Evolutionary conservation across 2,888 invertebrate genomes (phyloP), one percentile per base, ranked within the genome.

Genomic region (Lycophotia porphyrea): DNA sequence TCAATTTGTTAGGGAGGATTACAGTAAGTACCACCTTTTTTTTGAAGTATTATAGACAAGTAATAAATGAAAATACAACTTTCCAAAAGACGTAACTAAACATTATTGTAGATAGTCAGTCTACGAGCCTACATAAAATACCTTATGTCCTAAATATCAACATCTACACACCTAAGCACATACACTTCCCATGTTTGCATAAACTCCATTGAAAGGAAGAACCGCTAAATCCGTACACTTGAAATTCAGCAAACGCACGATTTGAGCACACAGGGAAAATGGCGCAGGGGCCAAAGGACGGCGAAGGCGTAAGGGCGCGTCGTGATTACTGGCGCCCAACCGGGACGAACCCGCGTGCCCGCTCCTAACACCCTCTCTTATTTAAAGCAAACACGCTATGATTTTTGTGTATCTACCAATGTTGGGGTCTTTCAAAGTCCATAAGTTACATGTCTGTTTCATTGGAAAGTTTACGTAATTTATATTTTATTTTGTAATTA

Each of bases 251-350:
- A 82, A 87, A 90, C 93, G 89, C 84, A 81, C 89, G 87, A 82
- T 87, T 90, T 88, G 89, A 84, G 88, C 89, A 90, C 87, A 88
- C 84, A 87, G 85, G 82, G 78, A 87, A 88, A 87, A 84, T 74
- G 70, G 76, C 67, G 66, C 65, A 79, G 86, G 86, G 86, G 78
- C 76, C 61, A 78, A 84, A 88, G 85, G 85, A 75, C 65, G 83
- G 82, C 89, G 90, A 90, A 93, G 94, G 94, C 91, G 94, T 93
- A 92, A 95, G 93, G 93, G 94, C 93, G 94, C 90, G 93, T 91
- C 93, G 94, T 93, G 94, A 95, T 95, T 94, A 91, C 91, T 86
- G 85, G 91, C 93, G 92, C 89, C 92, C 94, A 89, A 93, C 92
- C 95, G 93, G 90, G 87, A 92, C 94, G 94, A 93, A 94, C 94